These are phyloP conservation scores for Zelleria hepariella DNA, from an alignment of 2,888 invertebrate genomes.

Conservation along the genomic window DNA sequence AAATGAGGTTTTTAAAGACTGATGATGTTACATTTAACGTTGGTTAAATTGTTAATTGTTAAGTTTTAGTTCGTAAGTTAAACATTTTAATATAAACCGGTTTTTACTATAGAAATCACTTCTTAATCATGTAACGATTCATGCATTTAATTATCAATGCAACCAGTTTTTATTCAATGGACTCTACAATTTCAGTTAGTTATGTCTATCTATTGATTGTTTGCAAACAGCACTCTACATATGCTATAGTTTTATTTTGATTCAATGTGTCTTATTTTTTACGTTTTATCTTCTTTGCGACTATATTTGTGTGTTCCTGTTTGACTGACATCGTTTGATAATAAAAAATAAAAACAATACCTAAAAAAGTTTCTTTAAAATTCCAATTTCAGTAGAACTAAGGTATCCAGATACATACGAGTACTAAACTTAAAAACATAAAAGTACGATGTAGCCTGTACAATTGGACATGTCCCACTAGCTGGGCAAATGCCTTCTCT, in stretches of 20 bases:
- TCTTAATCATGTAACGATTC: neutral
- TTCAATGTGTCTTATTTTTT: neutral
- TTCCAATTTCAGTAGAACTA: neutral
- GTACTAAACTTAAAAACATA: too few relatives aligned
- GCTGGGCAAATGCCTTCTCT: too few relatives aligned
- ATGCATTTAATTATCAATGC: neutral
- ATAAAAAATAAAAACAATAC: neutral
- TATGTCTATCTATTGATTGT: neutral
- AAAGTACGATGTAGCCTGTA: too few relatives aligned
- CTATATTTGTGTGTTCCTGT: neutral
- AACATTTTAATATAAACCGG: neutral
- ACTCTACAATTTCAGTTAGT: neutral
- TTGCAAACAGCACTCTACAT: neutral
- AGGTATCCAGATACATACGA: neutral
- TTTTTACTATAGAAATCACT: neutral
- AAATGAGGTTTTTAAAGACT: neutral
- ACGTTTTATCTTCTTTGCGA: neutral
- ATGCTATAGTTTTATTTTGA: neutral
- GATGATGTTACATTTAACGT: neutral
- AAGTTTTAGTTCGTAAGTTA: neutral
- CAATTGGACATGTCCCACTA: too few relatives aligned
- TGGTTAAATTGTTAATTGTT: neutral
- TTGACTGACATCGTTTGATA: neutral
- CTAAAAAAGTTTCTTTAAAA: too few relatives aligned
- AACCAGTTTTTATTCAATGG: neutral